Evolutionary conservation across 2,113 vertebrate genomes (phyloP), one percentile per base, ranked within the genome.

Genomic region (Cygnus buccinator): DNA sequence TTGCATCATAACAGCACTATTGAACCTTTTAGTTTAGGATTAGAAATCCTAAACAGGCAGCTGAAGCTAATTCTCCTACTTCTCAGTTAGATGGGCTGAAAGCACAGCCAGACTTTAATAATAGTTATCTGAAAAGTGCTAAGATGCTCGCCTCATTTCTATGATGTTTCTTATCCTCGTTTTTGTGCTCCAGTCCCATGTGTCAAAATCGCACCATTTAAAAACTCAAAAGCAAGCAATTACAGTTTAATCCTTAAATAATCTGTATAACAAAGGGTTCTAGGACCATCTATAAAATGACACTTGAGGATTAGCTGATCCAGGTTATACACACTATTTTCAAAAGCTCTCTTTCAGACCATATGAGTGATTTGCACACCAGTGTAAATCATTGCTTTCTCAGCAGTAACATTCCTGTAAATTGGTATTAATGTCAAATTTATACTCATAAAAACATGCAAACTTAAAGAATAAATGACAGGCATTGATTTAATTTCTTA

Each of bases 401-500:
- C 93, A 97, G 85, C 92, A 95, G 88, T 46, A 31, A 39, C 39
- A 33, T 81, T 75, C 43, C 46, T 75, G 33, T 78, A 94, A 96
- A 93, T 79, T 55, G 35, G 33, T 75, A 83, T 94, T 94, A 90
- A 90, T 80, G 88, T 88, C 75, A 77, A 94, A 68, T 86, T 90
- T 71, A 86, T 55, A 80, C 43, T 84, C 43, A 43, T 88, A 75
- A 90, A 88, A 84, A 13, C 61, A 83, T 39, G 55, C n/a, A 93
- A 65, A 83, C 82, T 85, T 65, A 90, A 95, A 91, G 58, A 67
- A 54, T 59, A 96, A 93, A 58, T 90, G 93, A 62, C 71, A 80
- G 63, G n/a, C 19, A 90, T 88, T 92, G 91, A 95, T 95, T 86
- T 85, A 83, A 91, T 92, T 95, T 88, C 79, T 93, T 88, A 41